phyloP scores from a whole-genome alignment of 2,113 vertebrate species.

The Synchiropus splendidus region DNA sequence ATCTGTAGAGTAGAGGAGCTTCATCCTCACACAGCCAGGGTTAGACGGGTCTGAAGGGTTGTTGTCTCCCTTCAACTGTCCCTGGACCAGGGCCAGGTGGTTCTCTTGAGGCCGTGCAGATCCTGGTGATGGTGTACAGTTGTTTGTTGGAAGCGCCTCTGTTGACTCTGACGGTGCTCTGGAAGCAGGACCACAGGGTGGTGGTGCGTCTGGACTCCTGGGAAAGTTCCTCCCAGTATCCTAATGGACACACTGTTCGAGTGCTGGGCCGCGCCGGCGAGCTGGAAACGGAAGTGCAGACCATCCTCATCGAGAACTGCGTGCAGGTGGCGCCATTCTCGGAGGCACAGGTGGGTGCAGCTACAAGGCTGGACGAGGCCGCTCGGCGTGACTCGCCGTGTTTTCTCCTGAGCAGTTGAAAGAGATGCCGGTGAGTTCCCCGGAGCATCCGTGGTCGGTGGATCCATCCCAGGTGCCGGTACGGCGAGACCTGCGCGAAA shows the following conservation, averaged over 20 bases:
- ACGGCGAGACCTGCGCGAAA: slow-evolving; percentile 66
- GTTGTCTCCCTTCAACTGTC: background rate
- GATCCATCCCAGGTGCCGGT: slow-evolving; percentile 26
- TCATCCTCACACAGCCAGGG: background rate
- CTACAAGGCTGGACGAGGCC: too few relatives aligned
- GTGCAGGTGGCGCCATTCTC: slow-evolving; percentile 83
- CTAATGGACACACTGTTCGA: slow-evolving; percentile 86
- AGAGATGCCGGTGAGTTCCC: slow-evolving; percentile 79
- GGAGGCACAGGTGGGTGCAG: slow-evolving; percentile 80
- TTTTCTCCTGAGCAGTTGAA: slow-evolving; percentile 66
- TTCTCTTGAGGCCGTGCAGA: too few relatives aligned
- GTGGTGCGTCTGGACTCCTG: slow-evolving; percentile 90
- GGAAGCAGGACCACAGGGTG: slow-evolving; percentile 78
- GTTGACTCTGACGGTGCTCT: background rate
- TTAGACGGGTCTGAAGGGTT: background rate
- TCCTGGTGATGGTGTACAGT: too few relatives aligned
- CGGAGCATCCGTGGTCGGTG: slow-evolving; percentile 73
- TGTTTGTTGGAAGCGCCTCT: too few relatives aligned
- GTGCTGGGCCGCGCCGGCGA: slow-evolving; percentile 85
- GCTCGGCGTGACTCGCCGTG: background rate
- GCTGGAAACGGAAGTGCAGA: slow-evolving; percentile 85
- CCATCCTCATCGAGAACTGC: slow-evolving; percentile 88
- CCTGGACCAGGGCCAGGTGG: background rate
- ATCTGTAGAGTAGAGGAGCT: background rate
- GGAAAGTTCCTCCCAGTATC: slow-evolving; percentile 85